Conservation (phyloP, 2,888 invertebrate species). For the Zaprionus bogoriensis region DNA sequence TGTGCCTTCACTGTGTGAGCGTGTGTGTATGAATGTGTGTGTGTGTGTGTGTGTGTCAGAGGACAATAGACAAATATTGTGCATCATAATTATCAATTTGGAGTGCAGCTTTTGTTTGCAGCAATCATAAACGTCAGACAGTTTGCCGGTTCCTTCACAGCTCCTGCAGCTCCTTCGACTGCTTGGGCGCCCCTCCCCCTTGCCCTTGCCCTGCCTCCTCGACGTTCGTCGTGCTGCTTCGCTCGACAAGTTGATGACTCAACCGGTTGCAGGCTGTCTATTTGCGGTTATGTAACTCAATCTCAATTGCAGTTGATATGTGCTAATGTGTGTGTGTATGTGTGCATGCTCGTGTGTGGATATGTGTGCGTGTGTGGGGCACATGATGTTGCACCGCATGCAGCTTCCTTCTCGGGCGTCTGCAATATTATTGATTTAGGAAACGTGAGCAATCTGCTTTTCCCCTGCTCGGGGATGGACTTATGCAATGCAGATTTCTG, state of each 20-base stretch:
- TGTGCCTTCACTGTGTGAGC: neutral
- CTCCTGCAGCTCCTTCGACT: no score
- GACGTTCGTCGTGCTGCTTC: neutral
- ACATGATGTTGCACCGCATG: constrained; percentile 31
- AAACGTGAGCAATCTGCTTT: constrained; percentile 10
- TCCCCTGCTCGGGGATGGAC: neutral
- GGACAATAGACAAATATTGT: constrained; percentile 62
- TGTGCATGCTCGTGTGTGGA: constrained; percentile 19
- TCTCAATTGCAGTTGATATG: constrained; percentile 57
- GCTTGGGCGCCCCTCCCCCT: neutral
- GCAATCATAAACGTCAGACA: constrained; percentile 71
- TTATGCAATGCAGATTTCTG: constrained; percentile 43
- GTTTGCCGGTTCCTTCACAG: constrained; percentile 23
- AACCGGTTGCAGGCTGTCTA: constrained; percentile 61
- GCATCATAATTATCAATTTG: constrained; percentile 72
- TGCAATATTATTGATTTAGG: constrained; percentile 48
- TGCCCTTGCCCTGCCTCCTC: neutral
- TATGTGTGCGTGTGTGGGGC: constrained; percentile 3
- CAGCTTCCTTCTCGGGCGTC: no score
- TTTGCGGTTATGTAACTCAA: constrained; percentile 72
- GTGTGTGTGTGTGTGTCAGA: constrained; percentile 6
- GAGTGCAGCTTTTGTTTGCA: constrained; percentile 74
- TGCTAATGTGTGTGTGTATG: constrained; percentile 1
- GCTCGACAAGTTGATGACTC: constrained; percentile 63
- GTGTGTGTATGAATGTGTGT: neutral